Evolutionary conservation across 2,888 invertebrate genomes (phyloP).

Genomic region (Amblyjoppa proteus): DNA sequence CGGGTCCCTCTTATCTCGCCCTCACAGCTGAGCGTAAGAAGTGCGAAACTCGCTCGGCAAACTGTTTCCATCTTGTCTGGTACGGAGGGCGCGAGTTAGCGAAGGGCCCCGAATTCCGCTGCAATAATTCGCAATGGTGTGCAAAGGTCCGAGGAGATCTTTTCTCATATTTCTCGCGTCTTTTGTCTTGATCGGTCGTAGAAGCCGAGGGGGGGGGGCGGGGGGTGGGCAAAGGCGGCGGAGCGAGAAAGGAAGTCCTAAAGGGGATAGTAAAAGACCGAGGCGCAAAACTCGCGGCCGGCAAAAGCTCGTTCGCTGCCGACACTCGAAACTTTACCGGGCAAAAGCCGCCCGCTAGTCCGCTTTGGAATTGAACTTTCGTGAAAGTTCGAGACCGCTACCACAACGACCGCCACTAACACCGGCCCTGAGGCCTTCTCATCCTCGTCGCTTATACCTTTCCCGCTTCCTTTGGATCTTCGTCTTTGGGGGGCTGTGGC

Average conservation of each 20-base stretch:
- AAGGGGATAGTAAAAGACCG: slow-evolving; percentile 32
- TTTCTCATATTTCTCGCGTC: slow-evolving; percentile 63
- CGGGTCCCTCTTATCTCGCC: slow-evolving; percentile 56
- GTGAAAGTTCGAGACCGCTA: slow-evolving; percentile 56
- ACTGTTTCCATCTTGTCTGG: slow-evolving; percentile 44
- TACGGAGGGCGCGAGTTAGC: slow-evolving; percentile 3
- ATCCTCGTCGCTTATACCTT: slow-evolving; percentile 46
- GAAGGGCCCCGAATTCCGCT: slow-evolving; percentile 44
- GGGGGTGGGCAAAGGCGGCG: background rate
- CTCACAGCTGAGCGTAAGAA: slow-evolving; percentile 59
- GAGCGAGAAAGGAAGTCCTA: slow-evolving; percentile 14
- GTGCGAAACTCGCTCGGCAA: slow-evolving; percentile 61
- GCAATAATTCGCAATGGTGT: slow-evolving; percentile 56
- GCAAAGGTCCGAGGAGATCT: slow-evolving; percentile 60
- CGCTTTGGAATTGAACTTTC: slow-evolving; percentile 67
- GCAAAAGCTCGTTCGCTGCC: slow-evolving; percentile 61
- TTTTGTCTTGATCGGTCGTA: slow-evolving; percentile 37
- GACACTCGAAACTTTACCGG: slow-evolving; percentile 64
- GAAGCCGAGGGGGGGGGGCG: background rate
- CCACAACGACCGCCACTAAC: slow-evolving; percentile 51
- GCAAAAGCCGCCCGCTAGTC: slow-evolving; percentile 50
- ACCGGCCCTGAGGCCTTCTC: slow-evolving; percentile 47
- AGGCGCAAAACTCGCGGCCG: slow-evolving; percentile 53
- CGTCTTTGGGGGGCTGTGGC: slow-evolving; percentile 35
- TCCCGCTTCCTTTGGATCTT: slow-evolving; percentile 47